Conservation (phyloP, 2,113 vertebrate genomes). For the Picathartes gymnocephalus region DNA sequence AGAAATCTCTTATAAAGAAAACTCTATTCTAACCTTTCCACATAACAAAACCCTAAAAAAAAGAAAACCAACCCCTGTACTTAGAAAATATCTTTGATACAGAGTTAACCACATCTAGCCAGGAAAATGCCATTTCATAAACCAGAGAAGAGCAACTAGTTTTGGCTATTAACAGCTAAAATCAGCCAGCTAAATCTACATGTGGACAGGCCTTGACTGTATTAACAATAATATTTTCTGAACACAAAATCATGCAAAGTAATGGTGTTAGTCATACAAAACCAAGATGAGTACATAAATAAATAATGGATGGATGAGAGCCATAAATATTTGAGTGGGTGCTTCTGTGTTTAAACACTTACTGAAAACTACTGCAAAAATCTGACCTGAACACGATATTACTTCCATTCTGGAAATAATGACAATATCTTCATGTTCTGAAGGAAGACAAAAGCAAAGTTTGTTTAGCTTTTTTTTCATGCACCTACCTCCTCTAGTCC, state of each 20-base stretch:
- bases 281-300: background rate
- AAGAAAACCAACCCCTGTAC: background rate
- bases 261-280: background rate
- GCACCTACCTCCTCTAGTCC: background rate
- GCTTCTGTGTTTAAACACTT: background rate
- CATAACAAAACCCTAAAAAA: background rate
- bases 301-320: background rate
- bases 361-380: background rate
- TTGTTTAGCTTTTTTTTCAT: background rate
- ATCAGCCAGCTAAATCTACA: background rate
- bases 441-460: background rate
- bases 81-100: background rate
- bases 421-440: background rate
- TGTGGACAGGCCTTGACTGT: background rate
- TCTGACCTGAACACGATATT: background rate
- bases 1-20: background rate
- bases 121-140: background rate
- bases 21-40: background rate
- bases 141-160: background rate
- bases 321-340: background rate
- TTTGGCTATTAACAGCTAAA: background rate
- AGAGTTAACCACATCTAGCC: background rate
- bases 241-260: background rate
- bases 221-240: background rate
- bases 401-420: background rate